Conservation (phyloP, 2,888 invertebrate genomes). For the Ectemnius lituratus region DNA sequence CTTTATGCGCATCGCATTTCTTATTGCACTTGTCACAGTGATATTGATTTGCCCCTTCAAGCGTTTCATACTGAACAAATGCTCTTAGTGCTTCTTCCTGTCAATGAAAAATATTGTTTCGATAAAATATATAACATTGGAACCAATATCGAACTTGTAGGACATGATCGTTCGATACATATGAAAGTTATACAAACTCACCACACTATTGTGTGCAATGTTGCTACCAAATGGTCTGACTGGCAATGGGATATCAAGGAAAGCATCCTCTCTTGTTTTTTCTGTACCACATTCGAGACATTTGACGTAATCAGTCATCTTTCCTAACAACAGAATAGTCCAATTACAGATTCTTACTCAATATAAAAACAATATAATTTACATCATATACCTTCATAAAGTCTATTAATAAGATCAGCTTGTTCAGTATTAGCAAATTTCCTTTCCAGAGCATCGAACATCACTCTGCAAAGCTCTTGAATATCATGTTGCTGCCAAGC, state of each 20-base stretch:
- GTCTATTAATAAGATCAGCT: constrained; percentile 88
- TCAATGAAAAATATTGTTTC: constrained; percentile 43
- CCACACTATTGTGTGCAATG: constrained; percentile 87
- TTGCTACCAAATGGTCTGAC: constrained; percentile 90
- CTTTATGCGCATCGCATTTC: constrained; percentile 94
- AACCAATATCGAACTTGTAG: constrained; percentile 10
- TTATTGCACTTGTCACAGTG: constrained; percentile 91
- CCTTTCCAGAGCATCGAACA: constrained; percentile 93
- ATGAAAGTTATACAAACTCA: constrained; percentile 71
- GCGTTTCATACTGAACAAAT: constrained; percentile 90
- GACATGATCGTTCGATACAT: neutral
- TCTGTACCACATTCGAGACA: constrained; percentile 91
- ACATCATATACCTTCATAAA: constrained; percentile 83
- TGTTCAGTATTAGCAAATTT: constrained; percentile 91
- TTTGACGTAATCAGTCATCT: constrained; percentile 93
- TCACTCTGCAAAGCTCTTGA: constrained; percentile 92
- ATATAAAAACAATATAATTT: constrained; percentile 11
- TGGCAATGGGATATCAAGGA: constrained; percentile 91
- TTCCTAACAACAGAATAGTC: constrained; percentile 76
- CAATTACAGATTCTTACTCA: constrained; percentile 26
- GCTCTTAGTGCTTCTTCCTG: constrained; percentile 90
- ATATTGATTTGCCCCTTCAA: constrained; percentile 92
- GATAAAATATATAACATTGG: constrained; percentile 11
- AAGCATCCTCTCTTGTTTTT: constrained; percentile 89
- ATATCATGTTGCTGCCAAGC: constrained; percentile 97